Conservation (phyloP, 2,113 vertebrate species). For the Hipposideros armiger region DNA sequence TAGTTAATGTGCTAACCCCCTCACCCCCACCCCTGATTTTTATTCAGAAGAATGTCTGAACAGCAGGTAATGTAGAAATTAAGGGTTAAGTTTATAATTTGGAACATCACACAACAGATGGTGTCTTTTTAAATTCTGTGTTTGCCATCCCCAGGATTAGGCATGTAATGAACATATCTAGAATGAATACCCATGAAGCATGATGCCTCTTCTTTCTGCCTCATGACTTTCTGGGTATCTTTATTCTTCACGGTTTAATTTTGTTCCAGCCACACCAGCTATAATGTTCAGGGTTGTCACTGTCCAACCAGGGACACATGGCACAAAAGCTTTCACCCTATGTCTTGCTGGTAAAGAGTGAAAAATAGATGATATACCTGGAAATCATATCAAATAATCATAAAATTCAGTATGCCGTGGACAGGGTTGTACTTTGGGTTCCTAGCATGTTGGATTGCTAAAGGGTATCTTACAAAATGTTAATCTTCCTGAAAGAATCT, state of each 20-base stretch:
- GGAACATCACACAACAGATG: slow-evolving; percentile 65
- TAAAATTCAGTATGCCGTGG: accelerated
- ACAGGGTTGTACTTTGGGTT: slow-evolving; percentile 2
- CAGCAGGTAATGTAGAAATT: neutral
- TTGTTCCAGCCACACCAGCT: neutral
- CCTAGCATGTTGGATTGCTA: slow-evolving; percentile 8
- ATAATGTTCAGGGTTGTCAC: neutral
- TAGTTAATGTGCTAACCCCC: neutral
- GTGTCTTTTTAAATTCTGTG: neutral
- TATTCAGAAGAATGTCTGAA: neutral
- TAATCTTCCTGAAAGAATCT: neutral
- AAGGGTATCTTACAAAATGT: neutral
- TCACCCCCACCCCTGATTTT: accelerated
- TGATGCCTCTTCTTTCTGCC: neutral
- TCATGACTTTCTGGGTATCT: neutral
- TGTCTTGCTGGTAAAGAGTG: neutral
- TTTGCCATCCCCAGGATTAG: slow-evolving; percentile 48
- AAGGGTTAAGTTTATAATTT: slow-evolving; percentile 54
- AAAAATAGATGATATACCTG: slow-evolving; percentile 54
- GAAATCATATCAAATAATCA: slow-evolving; percentile 44
- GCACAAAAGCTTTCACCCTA: neutral
- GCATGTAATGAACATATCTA: slow-evolving; percentile 9
- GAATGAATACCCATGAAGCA: neutral
- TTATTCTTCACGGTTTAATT: neutral
- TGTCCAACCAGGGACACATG: neutral